A percentile compares a stretch with the other conserved stretches of the same genome.
Conservation (phyloP, 1,140 invertebrate species). For the Akabosia matsudoensis region DNA sequence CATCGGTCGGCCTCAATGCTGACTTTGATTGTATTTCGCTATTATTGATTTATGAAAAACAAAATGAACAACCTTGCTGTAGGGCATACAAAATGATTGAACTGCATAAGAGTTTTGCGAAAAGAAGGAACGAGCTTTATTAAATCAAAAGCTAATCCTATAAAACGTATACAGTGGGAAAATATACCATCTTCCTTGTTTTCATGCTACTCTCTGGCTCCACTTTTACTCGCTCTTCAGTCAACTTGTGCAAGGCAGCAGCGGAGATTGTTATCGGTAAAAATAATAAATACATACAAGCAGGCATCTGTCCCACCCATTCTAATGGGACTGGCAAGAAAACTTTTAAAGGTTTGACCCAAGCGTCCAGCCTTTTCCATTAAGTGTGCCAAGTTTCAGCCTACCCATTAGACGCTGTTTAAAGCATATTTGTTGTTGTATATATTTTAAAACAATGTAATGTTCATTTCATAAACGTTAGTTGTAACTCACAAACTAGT, state of each 20-base stretch:
- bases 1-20: too few relatives aligned
- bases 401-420: too few relatives aligned
- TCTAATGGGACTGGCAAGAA: conserved; percentile 21
- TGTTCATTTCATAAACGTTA: neutral
- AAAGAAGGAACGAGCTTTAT: too few relatives aligned
- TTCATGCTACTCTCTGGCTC: neutral
- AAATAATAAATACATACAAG: conserved; percentile 21
- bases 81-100: too few relatives aligned
- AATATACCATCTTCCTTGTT: neutral
- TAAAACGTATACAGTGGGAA: too few relatives aligned
- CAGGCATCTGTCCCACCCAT: neutral
- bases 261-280: conserved; percentile 8
- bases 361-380: conserved; percentile 12
- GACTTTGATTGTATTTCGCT: too few relatives aligned
- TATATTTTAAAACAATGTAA: neutral
- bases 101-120: too few relatives aligned
- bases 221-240: neutral
- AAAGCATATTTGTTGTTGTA: neutral
- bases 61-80: too few relatives aligned
- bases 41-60: too few relatives aligned
- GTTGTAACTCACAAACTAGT: too few relatives aligned
- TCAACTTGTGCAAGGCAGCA: neutral
- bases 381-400: neutral
- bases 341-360: neutral
- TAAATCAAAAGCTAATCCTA: too few relatives aligned